Evolutionary conservation across 1,140 invertebrate genomes (phyloP).

Genomic region (Octopus sinensis): DNA sequence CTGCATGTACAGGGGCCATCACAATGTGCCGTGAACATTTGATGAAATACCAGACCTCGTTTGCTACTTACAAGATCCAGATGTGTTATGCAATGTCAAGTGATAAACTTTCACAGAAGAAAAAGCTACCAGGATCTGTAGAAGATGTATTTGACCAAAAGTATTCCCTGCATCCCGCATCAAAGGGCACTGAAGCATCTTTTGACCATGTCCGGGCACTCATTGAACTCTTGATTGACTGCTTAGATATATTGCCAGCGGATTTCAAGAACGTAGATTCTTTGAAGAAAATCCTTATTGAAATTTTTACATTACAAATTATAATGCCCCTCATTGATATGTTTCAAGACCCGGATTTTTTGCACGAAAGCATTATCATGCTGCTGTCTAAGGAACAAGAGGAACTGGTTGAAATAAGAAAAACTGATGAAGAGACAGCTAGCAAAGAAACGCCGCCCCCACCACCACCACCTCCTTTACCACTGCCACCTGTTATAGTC

Average conservation of each 20-base stretch:
- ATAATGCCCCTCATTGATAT: slow-evolving; percentile 31
- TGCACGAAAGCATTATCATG: slow-evolving; percentile 36
- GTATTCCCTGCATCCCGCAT: slow-evolving; percentile 30
- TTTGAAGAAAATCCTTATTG: slow-evolving; percentile 28
- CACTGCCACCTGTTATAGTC: background rate
- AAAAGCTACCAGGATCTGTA: slow-evolving; percentile 20
- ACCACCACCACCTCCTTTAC: background rate
- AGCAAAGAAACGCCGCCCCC: background rate
- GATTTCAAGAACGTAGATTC: slow-evolving; percentile 25
- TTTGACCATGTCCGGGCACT: slow-evolving; percentile 27
- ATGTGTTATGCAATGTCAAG: slow-evolving; percentile 15
- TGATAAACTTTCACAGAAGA: slow-evolving; percentile 1
- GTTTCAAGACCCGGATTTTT: slow-evolving; percentile 33
- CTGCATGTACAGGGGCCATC: slow-evolving; percentile 23
- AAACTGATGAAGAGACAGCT: background rate
- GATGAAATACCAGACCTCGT: slow-evolving; percentile 25
- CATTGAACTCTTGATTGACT: slow-evolving; percentile 26
- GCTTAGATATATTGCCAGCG: slow-evolving; percentile 18
- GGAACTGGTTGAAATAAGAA: background rate
- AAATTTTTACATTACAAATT: slow-evolving; percentile 36
- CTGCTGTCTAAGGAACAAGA: slow-evolving; percentile 30
- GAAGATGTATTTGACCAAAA: slow-evolving; percentile 37
- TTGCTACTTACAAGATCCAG: slow-evolving; percentile 26
- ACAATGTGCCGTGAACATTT: slow-evolving; percentile 33
- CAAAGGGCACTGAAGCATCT: slow-evolving; percentile 28